Evolutionary conservation across 2,113 vertebrate species (phyloP).

Genomic region (Hiodon tergisus): DNA sequence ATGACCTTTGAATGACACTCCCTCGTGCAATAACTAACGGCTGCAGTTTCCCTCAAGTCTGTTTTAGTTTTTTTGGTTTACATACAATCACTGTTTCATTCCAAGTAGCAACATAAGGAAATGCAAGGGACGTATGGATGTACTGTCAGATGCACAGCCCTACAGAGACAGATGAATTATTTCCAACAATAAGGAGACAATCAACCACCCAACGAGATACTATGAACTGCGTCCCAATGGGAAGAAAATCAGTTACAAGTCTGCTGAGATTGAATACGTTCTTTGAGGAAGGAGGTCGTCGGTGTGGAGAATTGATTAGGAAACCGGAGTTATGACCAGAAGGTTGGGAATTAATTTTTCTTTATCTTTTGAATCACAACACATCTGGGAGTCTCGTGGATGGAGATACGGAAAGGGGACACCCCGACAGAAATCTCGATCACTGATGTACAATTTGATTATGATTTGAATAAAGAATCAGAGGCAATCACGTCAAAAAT

Average conservation of each 20-base stretch:
- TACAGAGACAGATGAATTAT: not conserved
- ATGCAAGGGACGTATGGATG: not conserved
- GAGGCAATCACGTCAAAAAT: too few species aligned
- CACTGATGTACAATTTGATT: too few species aligned
- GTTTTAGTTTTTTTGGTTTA: not conserved
- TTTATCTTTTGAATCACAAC: not conserved
- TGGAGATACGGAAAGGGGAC: too few species aligned
- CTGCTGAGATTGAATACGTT: not conserved
- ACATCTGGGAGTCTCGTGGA: too few species aligned
- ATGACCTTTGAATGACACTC: not conserved
- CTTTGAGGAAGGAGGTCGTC: not conserved
- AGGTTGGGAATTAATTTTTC: not conserved
- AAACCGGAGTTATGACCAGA: constrained; percentile 2
- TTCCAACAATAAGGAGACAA: not conserved
- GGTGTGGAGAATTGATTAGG: constrained; percentile 2
- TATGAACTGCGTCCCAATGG: not conserved
- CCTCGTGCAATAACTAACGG: not conserved
- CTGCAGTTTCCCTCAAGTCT: not conserved
- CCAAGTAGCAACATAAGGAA: not conserved
- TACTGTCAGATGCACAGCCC: not conserved
- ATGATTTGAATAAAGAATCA: too few species aligned
- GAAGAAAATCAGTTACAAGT: not conserved
- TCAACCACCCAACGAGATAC: not conserved
- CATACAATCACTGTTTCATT: not conserved
- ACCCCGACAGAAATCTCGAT: too few species aligned